Percentiles rank a stretch among this genome's conserved stretches.
Evolutionary conservation across 2,113 vertebrate species (phyloP).

Genomic region (Periophthalmodon schlosseri): DNA sequence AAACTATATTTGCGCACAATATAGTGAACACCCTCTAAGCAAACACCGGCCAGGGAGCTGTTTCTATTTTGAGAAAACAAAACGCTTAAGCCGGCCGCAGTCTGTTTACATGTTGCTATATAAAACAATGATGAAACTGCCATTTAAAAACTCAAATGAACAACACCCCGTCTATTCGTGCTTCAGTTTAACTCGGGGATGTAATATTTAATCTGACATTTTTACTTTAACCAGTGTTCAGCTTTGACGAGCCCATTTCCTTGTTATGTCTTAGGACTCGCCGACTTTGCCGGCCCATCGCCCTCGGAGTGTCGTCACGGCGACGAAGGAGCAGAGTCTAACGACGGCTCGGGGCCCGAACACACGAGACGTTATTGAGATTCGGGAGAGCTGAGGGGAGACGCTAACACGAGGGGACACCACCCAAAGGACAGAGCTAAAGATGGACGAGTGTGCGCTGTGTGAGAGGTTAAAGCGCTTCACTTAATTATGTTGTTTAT

Average conservation of each 20-base stretch:
- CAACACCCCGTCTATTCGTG: no score
- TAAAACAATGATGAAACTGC: neutral
- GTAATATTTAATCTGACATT: neutral
- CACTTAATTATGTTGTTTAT: no score
- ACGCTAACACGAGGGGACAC: slow-evolving; percentile 1
- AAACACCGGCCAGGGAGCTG: neutral
- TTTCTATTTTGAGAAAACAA: neutral
- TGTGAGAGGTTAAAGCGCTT: neutral
- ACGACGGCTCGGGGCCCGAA: slow-evolving; percentile 28
- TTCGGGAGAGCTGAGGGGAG: slow-evolving; percentile 45
- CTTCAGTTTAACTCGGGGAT: neutral
- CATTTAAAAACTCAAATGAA: neutral
- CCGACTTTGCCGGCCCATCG: slow-evolving; percentile 3
- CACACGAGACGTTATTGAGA: slow-evolving; percentile 33
- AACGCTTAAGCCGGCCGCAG: neutral
- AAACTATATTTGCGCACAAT: neutral
- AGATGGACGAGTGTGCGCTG: neutral
- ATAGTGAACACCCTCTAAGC: neutral
- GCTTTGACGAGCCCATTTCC: neutral
- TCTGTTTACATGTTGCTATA: slow-evolving; percentile 1
- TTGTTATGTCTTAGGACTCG: neutral
- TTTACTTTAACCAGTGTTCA: no score
- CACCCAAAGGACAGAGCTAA: neutral
- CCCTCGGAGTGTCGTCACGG: slow-evolving; percentile 3
- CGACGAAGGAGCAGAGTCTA: slow-evolving; percentile 28